Base-by-base conservation (phyloP, 1,140 invertebrate genomes). In the Tribolium madens region DNA sequence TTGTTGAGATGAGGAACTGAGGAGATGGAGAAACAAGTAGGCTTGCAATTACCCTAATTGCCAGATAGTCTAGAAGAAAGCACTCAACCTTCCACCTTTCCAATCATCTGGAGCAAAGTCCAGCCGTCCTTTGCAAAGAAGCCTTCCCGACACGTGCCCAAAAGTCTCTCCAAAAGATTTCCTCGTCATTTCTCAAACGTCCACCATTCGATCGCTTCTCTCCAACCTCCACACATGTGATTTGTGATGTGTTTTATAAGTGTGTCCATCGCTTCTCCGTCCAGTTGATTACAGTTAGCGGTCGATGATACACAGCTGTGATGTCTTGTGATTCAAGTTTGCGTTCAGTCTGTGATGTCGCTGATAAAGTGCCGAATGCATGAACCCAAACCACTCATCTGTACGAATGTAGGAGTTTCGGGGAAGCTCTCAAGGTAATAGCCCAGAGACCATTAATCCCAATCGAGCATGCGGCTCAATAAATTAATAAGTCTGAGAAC, bases 321-420 rank as follows among this genome's bases (percentile, higher is more conserved):
- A 72, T 72, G 70, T 31, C 21, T 72, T n/a, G 31, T 50, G 3
- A 6, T 52, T 10, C 36, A 18, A 6, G 12, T 14, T 12, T 9
- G 47, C 12, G 18, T 71, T 69, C 42, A 33, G n/a, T 36, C 64
- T 48, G 70, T 72, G 70, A 72, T 72, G 70, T 72, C 70, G 46
- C 26, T 21, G 46, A 26, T 31, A 72, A 72, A 52, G 50, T 72
- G 46, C 17, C 46, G 46, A 21, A 50, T 15, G 70, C 50, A 6
- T 72, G 18, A 52, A 52, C 13, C 18, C 12, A 50, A 31, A 70
- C 47, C 15, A 6, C 68, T 36, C 46, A 50, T 26, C 26, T 71
- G 46, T 21, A 50, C 50, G 70, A 48, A 48, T 50, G 50, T 72
- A 52, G 70, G 46, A 50, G 70, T 52, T 50, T 52, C 70, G 50